A percentile compares a stretch with the other conserved stretches of the same genome.
phyloP scores from a whole-genome alignment of 2,113 vertebrate species.

The Rhinopithecus roxellana region DNA sequence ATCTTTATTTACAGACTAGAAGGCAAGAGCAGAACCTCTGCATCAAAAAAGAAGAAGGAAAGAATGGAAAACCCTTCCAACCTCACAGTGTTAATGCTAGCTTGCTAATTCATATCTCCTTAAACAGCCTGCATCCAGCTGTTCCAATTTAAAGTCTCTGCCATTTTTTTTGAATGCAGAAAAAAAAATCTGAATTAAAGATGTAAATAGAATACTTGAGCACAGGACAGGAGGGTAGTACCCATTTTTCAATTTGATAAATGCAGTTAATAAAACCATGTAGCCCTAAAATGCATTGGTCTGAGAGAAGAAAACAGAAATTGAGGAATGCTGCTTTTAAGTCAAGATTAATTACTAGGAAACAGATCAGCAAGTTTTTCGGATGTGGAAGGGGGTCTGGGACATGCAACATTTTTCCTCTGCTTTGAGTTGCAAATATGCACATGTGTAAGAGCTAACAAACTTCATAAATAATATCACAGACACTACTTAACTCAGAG shows the following conservation, averaged over 20 bases:
- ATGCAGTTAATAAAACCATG: slow-evolving; percentile 58
- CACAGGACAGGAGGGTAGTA: neutral
- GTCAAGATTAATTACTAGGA: slow-evolving; percentile 30
- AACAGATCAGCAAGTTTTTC: neutral
- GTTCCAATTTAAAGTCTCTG: slow-evolving; percentile 60
- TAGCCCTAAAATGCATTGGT: neutral
- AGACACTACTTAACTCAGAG: neutral
- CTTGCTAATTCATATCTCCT: slow-evolving; percentile 50
- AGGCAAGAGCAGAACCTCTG: neutral
- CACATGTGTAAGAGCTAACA: neutral
- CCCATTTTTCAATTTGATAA: slow-evolving; percentile 56
- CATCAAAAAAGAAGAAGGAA: neutral
- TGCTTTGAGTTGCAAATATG: slow-evolving; percentile 27
- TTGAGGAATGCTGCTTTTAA: neutral
- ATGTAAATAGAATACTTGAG: slow-evolving; percentile 6
- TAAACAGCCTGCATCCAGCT: slow-evolving; percentile 36
- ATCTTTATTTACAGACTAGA: slow-evolving; percentile 62
- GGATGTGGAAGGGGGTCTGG: neutral
- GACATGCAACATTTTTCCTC: neutral
- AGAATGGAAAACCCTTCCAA: neutral
- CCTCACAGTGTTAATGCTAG: neutral
- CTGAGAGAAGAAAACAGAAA: slow-evolving; percentile 33
- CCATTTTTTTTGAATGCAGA: neutral
- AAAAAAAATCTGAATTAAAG: slow-evolving; percentile 37
- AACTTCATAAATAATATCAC: slow-evolving; percentile 57